Evolutionary conservation across 2,888 invertebrate species (phyloP), one percentile per base, ranked within the genome.

Genomic region (Dendrolimus pini): DNA sequence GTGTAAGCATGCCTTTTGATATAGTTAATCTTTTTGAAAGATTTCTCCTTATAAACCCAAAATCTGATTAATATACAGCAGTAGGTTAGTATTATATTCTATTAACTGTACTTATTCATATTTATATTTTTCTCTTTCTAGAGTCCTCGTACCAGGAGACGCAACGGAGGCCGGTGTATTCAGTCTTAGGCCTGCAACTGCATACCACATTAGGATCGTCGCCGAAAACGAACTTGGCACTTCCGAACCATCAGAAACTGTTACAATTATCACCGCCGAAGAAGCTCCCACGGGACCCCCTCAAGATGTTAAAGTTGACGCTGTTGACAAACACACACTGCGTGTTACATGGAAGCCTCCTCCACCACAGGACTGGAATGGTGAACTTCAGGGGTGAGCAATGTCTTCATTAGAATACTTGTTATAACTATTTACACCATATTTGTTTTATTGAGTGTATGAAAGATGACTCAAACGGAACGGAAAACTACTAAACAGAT

Each of bases 201-300:
- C 97, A 0, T 98, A 98, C 78, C 97, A 98, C 77, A 94, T 98
- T 69, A 93, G 97, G 65, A 96, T 98, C 73, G 96, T 97, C 2
- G 98, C 98, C 60, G 97, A 98, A 87, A 98, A 98, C 75, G 96
- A 96, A 82, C 94, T 98, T 62, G 98, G 98, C 58, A 93, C 94
- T n/a, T 98, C 98, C 42, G 96, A 96, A 67, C 96, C 97, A 2
- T 98, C 98, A 0, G 97, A 98, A 75, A 95, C 96, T 1, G 97
- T 98, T 2, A 96, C 96, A 2, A 98, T 98, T 65, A 98, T 98
- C 63, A 99, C 99, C 41, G 97, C 98, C 52, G 98, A 99, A 87
- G 98, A 98, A 92, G 94, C 94, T 7, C 95, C 95, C 1, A 95
- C 96, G 60, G 96, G 96, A 55, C 95, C 96, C 61, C 96, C 97